Base-by-base conservation (phyloP, 2,113 vertebrate genomes). In the Tinamus guttatus region DNA sequence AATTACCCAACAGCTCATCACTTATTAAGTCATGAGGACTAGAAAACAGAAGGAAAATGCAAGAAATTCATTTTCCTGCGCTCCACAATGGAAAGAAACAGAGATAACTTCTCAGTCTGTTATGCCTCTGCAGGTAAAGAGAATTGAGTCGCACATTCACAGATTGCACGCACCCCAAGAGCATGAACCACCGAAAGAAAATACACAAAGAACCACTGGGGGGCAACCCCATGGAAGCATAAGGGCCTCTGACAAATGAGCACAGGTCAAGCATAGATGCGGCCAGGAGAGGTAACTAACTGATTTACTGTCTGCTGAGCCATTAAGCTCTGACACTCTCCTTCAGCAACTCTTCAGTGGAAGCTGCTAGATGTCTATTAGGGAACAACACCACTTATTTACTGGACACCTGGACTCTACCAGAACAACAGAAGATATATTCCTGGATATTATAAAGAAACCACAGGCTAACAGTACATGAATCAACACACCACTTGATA, bases 261-360 rank as follows among this genome's bases (percentile, higher is more conserved):
- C 79, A 83, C 34, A 80, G 85, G 89, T 52, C 86, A 92, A 94
- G 77, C 56, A 80, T 2, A 68, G 64, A 84, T 59, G 77, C 49
- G 90, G 73, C 21, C 63, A 92, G 67, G 75, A 94, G 75, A 91
- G 27, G 51, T 74, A 81, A 84, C 38, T 32, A 62, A 90, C 22
- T 67, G 45, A 91, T 96, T 69, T 85, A 77, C 30, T 73, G 60
- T 81, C 87, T 93, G 80, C 82, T 83, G 67, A 94, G 82, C n/a
- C 85, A 85, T 65, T 83, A 80, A 85, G 68, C 27, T 74, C 68
- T 83, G 36, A 93, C 63, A 93, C 22, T n/a, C 12, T 67, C 58
- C 71, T 62, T 58, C 40, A 92, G 79, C 51, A 91, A 93, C 49
- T 58, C 63, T 85, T 69, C 59, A 59, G n/a, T 8, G 20, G 30